Evolutionary conservation across 2,113 vertebrate species (phyloP).

Genomic region (Leuciscus idus): DNA sequence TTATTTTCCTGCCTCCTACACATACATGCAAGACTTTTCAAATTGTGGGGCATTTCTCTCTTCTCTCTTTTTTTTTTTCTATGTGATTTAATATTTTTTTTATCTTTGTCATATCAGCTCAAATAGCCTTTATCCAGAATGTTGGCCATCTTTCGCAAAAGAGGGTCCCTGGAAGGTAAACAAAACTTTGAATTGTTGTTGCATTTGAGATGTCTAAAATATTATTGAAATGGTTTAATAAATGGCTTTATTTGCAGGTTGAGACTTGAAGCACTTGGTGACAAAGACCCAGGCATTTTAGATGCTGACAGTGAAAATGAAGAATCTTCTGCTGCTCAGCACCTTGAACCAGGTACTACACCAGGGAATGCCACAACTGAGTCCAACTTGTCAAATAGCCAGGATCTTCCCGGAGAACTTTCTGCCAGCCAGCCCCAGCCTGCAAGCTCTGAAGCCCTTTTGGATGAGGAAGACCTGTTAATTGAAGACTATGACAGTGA

Average conservation of each 20-base stretch:
- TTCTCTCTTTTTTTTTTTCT: not conserved
- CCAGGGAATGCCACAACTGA: conserved; percentile 14
- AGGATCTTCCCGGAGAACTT: conserved; percentile 74
- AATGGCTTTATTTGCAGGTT: conserved; percentile 71
- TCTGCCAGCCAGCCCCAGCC: conserved; percentile 86
- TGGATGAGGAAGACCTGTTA: conserved; percentile 79
- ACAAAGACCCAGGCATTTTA: conserved; percentile 81
- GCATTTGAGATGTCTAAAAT: not conserved
- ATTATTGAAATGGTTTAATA: not conserved
- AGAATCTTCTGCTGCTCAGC: conserved; percentile 36
- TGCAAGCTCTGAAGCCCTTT: conserved; percentile 66
- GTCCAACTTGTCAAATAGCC: conserved; percentile 66
- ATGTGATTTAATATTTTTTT: conserved; percentile 13
- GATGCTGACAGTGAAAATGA: conserved; percentile 71
- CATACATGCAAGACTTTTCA: not conserved
- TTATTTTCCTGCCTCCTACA: not conserved
- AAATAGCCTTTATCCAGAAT: conserved; percentile 93
- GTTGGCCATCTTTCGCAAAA: conserved; percentile 87
- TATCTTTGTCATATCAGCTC: conserved; percentile 74
- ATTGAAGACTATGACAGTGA: conserved; percentile 91
- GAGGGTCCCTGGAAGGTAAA: conserved; percentile 81
- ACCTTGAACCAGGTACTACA: not conserved
- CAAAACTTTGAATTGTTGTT: not conserved
- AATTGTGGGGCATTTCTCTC: not conserved
- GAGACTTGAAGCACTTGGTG: conserved; percentile 84